phyloP scores from a whole-genome alignment of 2,888 invertebrate species.

The Caenorhabditis sinica region DNA sequence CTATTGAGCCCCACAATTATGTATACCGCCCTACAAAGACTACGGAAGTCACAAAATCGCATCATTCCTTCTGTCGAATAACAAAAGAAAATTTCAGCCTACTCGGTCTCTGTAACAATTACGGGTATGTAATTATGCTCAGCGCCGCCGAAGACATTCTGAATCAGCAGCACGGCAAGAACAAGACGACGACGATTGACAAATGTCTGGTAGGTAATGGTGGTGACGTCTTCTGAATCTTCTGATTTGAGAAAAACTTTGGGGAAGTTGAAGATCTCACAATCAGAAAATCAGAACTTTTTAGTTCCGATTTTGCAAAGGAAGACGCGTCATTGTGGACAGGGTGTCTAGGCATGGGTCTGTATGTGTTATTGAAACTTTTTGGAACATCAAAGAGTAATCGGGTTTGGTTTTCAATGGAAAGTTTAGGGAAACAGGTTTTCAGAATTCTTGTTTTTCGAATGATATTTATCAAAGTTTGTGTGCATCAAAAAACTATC shows the following conservation, averaged over 20 bases:
- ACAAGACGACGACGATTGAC: constrained; percentile 44
- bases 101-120: constrained; percentile 91
- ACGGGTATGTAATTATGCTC: constrained; percentile 92
- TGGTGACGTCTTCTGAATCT: constrained; percentile 10
- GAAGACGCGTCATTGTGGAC: constrained; percentile 1
- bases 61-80: not conserved
- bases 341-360: not conserved
- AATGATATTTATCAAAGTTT: too few relatives aligned
- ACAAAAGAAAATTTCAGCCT: constrained; percentile 86
- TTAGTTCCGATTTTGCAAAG: constrained; percentile 1
- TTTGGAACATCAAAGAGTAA: constrained; percentile 23
- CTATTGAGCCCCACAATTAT: too few relatives aligned
- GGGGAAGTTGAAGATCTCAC: not conserved
- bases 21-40: not conserved
- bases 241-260: not conserved
- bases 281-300: not conserved
- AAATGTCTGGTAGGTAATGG: constrained; percentile 55
- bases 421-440: not conserved
- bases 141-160: constrained; percentile 91
- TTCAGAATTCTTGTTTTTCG: not conserved
- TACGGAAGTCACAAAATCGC: not conserved
- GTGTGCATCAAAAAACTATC: too few relatives aligned
- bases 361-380: not conserved
- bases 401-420: constrained; percentile 4
- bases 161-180: constrained; percentile 74